Conservation (phyloP, 2,888 invertebrate genomes). For the Deroplatys truncata region DNA sequence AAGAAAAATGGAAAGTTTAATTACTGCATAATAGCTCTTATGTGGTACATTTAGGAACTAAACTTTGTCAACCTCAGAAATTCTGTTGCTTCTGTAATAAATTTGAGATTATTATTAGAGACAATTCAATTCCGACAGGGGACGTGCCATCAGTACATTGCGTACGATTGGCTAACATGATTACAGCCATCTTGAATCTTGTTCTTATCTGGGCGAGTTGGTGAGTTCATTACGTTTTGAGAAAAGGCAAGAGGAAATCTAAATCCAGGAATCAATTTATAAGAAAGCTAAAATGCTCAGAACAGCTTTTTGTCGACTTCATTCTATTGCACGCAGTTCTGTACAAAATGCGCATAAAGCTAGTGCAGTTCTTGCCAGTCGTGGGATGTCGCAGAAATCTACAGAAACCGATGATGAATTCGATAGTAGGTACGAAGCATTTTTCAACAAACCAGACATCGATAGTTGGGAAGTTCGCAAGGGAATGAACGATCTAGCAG, state of each 20-base stretch:
- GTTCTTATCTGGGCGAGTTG: not conserved
- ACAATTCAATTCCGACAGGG: no score
- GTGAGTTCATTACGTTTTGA: not conserved
- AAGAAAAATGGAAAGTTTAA: no score
- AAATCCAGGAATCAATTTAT: not conserved
- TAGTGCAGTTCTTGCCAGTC: constrained; percentile 26
- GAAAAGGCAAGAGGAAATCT: not conserved
- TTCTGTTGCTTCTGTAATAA: no score
- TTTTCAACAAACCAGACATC: constrained; percentile 81
- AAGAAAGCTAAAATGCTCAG: constrained; percentile 28
- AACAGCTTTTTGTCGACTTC: constrained; percentile 28
- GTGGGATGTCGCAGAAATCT: constrained; percentile 36
- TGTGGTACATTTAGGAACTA: no score
- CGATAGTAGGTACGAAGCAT: constrained; percentile 76
- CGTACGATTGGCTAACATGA: not conserved
- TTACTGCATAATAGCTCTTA: no score
- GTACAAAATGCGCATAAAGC: constrained; percentile 24
- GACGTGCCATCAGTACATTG: no score
- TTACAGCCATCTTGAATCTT: constrained; percentile 16
- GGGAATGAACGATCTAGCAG: constrained; percentile 83
- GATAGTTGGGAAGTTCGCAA: constrained; percentile 94
- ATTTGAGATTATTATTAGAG: no score
- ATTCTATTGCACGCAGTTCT: constrained; percentile 20
- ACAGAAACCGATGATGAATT: constrained; percentile 79
- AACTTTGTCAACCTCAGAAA: no score